Evolutionary conservation across 2,797 vertebrate genomes (phyloP).

Genomic region (Dicrostonyx torquatus): DNA sequence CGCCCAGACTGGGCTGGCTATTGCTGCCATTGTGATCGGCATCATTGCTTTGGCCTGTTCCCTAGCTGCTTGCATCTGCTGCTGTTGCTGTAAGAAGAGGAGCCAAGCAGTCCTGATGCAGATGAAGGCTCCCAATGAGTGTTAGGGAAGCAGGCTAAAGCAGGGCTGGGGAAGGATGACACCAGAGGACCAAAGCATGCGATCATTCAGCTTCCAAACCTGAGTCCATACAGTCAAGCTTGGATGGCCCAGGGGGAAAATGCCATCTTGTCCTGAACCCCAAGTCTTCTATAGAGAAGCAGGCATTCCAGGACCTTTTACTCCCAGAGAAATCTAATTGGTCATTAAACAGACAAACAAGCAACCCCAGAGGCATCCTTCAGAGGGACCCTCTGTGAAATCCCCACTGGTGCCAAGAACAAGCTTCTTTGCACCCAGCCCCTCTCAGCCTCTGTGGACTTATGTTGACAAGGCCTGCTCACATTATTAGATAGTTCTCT

Average conservation of each 20-base stretch:
- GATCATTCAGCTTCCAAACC: neutral
- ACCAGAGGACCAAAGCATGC: neutral
- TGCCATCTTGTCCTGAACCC: neutral
- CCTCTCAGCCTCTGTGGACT: neutral
- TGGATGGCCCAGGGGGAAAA: neutral
- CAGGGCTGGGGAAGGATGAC: accelerated
- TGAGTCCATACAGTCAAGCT: neutral
- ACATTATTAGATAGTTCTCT: slow-evolving; percentile 50
- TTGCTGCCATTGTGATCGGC: slow-evolving; percentile 85
- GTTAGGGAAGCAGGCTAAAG: slow-evolving; percentile 63
- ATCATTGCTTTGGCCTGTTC: slow-evolving; percentile 83
- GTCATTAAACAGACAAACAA: neutral
- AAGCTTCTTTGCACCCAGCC: neutral
- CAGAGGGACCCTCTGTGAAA: neutral
- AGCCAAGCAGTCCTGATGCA: slow-evolving; percentile 81
- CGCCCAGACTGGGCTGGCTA: slow-evolving; percentile 84
- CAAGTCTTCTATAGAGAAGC: neutral
- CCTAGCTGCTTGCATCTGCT: slow-evolving; percentile 82
- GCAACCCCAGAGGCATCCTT: neutral
- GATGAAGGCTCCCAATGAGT: slow-evolving; percentile 86
- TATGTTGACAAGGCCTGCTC: neutral
- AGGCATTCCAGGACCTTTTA: neutral
- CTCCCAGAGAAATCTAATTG: neutral
- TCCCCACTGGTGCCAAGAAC: neutral
- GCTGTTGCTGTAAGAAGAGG: slow-evolving; percentile 85